A percentile compares a stretch with the other conserved stretches of the same genome.
These are phyloP conservation scores for Micromys minutus DNA, from an alignment of 2,113 vertebrate genomes.

Conservation along the genomic window DNA sequence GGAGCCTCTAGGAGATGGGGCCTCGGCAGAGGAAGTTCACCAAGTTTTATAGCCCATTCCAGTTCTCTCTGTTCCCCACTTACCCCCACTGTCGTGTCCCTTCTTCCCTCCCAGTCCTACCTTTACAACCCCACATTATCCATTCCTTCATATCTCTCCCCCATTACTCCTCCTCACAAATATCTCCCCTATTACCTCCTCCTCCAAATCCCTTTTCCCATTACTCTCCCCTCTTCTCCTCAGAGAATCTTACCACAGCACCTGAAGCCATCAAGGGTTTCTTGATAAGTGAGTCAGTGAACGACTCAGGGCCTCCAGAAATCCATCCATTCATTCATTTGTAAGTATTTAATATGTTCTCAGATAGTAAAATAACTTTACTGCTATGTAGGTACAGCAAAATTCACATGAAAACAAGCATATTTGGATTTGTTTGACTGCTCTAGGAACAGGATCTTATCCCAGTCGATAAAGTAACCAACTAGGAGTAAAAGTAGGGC, in stretches of 20 bases:
- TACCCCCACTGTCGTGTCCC: too few species aligned
- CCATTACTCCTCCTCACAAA: too few species aligned
- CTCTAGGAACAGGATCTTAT: not conserved
- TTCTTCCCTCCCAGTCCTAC: too few species aligned
- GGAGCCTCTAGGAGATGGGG: not conserved
- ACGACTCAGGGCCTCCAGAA: slow-evolving; percentile 1
- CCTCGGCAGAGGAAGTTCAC: not conserved
- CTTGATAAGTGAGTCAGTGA: slow-evolving; percentile 2
- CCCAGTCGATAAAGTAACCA: not conserved
- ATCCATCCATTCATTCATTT: not conserved
- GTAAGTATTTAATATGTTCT: slow-evolving; percentile 31
- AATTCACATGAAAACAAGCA: slow-evolving; percentile 5
- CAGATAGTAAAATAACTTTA: not conserved
- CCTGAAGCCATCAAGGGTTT: not conserved
- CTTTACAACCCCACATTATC: too few species aligned
- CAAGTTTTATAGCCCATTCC: not conserved
- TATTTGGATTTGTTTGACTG: not conserved
- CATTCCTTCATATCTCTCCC: too few species aligned
- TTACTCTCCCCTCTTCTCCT: too few species aligned
- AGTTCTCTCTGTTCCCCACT: not conserved
- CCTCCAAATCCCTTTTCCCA: too few species aligned
- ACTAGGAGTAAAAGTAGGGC: not conserved
- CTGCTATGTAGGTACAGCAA: slow-evolving; percentile 21
- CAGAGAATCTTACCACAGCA: not conserved
- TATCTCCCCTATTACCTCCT: too few species aligned